phyloP scores from a whole-genome alignment of 2,113 vertebrate genomes.

The Sclerurus mexicanus region DNA sequence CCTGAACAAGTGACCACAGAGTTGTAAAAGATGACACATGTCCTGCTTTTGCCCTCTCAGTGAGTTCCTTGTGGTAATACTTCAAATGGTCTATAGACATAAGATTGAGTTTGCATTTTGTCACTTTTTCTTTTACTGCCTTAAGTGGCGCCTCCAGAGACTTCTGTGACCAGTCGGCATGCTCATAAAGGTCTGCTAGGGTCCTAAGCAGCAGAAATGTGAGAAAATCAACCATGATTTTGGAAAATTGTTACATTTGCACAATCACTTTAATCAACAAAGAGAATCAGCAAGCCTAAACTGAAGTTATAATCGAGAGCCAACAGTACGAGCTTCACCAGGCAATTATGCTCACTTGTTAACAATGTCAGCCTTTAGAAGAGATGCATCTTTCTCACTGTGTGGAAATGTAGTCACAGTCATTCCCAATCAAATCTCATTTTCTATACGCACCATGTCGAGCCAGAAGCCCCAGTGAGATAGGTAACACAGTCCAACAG shows the following conservation, averaged over 20 bases:
- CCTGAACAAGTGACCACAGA: constrained; percentile 78
- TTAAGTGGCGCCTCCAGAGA: constrained; percentile 66
- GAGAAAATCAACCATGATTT: neutral
- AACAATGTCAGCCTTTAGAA: neutral
- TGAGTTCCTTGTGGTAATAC: constrained; percentile 64
- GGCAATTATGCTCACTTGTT: neutral
- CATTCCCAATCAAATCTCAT: neutral
- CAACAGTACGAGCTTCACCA: neutral
- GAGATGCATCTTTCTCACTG: neutral
- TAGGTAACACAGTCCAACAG: constrained; percentile 83
- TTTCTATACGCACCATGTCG: constrained; percentile 81
- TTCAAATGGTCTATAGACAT: constrained; percentile 67
- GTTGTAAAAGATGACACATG: constrained; percentile 67
- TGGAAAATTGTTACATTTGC: neutral
- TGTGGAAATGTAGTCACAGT: neutral
- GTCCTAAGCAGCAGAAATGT: constrained; percentile 70
- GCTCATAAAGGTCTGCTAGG: constrained; percentile 76
- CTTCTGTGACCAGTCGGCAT: constrained; percentile 81
- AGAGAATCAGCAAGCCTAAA: neutral
- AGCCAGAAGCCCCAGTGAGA: constrained; percentile 84
- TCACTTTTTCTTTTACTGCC: constrained; percentile 72
- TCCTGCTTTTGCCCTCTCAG: constrained; percentile 58
- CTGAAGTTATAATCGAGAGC: neutral
- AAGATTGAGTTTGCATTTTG: constrained; percentile 69
- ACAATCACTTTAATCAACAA: neutral